Evolutionary conservation across 53 echinoderm and acorn worm genomes (phyloP).

Genomic region (Luidia sarsii): DNA sequence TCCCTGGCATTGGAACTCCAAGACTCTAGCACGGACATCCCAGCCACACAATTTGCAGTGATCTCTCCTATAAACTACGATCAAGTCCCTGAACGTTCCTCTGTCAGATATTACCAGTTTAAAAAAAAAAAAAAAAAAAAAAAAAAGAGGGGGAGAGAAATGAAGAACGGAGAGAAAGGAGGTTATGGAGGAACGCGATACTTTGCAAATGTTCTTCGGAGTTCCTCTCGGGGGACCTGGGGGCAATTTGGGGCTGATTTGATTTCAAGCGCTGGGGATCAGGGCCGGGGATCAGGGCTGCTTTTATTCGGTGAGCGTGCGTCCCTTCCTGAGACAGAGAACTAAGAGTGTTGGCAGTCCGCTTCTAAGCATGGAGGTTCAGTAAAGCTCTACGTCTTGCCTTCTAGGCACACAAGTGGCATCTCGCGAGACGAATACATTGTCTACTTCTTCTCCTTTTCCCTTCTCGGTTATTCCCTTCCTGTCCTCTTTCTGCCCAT

Average conservation of each 20-base stretch:
- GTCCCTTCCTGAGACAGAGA: slow-evolving; percentile 53
- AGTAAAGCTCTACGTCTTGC: slow-evolving; percentile 7
- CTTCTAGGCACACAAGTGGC: no score
- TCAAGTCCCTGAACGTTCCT: slow-evolving; percentile 27
- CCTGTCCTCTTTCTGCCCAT: background rate
- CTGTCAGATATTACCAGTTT: background rate
- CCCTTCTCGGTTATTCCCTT: background rate
- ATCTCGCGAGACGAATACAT: slow-evolving; percentile 1
- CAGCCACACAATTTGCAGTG: no score
- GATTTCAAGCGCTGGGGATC: slow-evolving; percentile 50
- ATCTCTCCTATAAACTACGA: no score
- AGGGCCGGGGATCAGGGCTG: slow-evolving; percentile 38
- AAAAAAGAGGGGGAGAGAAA: background rate
- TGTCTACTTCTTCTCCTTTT: background rate
- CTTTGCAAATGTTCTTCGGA: slow-evolving; percentile 30
- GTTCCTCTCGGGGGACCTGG: slow-evolving; percentile 24
- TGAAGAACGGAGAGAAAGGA: background rate
- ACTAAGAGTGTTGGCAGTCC: slow-evolving; percentile 30
- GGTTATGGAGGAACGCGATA: slow-evolving; percentile 15
- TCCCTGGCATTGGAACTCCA: no score
- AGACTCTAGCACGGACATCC: no score
- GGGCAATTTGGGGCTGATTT: slow-evolving; percentile 57
- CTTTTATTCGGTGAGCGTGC: slow-evolving; percentile 48
- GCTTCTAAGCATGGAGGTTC: slow-evolving; percentile 26
- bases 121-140: background rate